Percentiles rank a stretch among this genome's conserved stretches.
Evolutionary conservation across 1,140 invertebrate genomes (phyloP).

Genomic region (Tyrophagus putrescentiae): DNA sequence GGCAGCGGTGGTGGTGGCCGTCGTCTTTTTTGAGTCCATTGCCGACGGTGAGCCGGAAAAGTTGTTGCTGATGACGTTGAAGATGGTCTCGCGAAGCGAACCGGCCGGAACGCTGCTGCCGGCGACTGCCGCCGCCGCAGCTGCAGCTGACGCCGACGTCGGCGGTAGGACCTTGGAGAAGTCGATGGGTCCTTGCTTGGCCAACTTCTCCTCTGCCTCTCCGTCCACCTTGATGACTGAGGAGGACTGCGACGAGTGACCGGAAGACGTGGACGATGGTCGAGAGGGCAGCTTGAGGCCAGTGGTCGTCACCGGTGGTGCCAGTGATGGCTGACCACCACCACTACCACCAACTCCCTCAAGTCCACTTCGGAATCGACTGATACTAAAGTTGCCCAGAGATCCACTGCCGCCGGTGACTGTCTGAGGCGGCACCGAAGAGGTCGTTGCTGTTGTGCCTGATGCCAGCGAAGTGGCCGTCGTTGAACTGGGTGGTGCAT

Average conservation of each 20-base stretch:
- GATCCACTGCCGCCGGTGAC: too few relatives aligned
- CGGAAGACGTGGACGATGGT: too few relatives aligned
- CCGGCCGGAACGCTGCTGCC: neutral
- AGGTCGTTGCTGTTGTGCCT: too few relatives aligned
- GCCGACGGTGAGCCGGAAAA: neutral
- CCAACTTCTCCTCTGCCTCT: too few relatives aligned
- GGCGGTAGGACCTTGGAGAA: neutral
- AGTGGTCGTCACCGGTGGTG: too few relatives aligned
- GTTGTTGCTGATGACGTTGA: conserved; percentile 1
- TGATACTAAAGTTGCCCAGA: neutral
- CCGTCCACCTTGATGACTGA: too few relatives aligned
- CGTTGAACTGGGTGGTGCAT: neutral
- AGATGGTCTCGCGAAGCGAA: neutral
- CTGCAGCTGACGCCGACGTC: neutral
- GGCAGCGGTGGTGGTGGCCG: neutral
- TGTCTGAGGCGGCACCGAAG: too few relatives aligned
- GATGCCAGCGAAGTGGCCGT: neutral
- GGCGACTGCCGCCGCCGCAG: neutral
- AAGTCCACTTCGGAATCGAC: neutral
- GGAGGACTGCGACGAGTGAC: too few relatives aligned
- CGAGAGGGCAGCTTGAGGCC: too few relatives aligned
- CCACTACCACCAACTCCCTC: too few relatives aligned
- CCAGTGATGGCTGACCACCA: too few relatives aligned
- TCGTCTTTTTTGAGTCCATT: neutral
- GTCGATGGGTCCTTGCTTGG: too few relatives aligned